Base-by-base conservation (phyloP, 2,113 vertebrate genomes). In the Symphodus melops region DNA sequence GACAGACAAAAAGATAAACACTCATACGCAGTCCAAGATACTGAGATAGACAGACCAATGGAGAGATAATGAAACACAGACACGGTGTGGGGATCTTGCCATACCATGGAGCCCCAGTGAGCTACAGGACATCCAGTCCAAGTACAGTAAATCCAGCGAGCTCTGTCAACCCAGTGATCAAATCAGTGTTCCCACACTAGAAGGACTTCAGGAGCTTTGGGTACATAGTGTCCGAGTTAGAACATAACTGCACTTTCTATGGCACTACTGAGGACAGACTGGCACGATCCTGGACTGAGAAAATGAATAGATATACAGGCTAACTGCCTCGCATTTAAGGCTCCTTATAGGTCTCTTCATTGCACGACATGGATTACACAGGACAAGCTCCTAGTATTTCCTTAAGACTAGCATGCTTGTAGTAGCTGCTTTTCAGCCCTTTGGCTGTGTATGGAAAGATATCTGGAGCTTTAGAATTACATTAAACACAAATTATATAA, bases 141-240 rank as follows among this genome's bases (percentile, higher is more conserved):
- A 89, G 86, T 77, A 92, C 77, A 91, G 84, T 86, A 88, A 92
- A 92, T 89, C 88, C 82, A 79, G 72, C 76, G 77, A 84, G 86
- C 86, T 83, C 86, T 88, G 72, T 65, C 66, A 79, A 81, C 52
- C 67, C 63, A 63, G 59, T 48, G 44, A 85, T 82, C 86, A 86
- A 51, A 87, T 82, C 74, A 75, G 75, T 80, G 79, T 85, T 89
- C 85, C 83, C 83, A 87, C 59, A 86, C 77, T 54, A 79, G 77
- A 75, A 71, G 3, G 65, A 77, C 64, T 59, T 52, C 59, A 70
- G 54, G 49, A 80, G 73, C 68, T 53, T 46, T 72, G 74, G 44
- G 86, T 86, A 85, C 83, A 88, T 46, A 56, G 60, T 68, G 67
- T 86, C 84, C 85, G 70, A 79, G 59, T 46, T 64, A 70, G 74